Conservation (phyloP, 2,113 vertebrate species). For the Nasalis larvatus region DNA sequence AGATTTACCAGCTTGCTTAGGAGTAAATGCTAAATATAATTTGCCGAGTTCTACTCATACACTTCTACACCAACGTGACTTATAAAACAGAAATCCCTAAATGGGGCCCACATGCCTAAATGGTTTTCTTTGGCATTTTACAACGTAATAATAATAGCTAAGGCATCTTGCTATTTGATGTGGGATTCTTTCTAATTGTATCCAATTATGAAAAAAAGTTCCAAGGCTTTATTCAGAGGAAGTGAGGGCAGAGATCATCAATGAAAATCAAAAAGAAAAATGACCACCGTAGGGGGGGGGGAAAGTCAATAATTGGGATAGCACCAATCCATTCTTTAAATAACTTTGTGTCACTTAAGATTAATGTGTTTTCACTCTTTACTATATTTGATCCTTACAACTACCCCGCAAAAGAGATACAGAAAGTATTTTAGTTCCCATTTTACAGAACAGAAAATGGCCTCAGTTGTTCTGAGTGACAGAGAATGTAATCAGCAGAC, state of each 20-base stretch:
- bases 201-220: neutral
- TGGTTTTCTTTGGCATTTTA: slow-evolving; percentile 3
- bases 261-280: slow-evolving; percentile 20
- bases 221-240: neutral
- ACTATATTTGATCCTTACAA: slow-evolving; percentile 17
- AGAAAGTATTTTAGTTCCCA: neutral
- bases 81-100: slow-evolving; percentile 9
- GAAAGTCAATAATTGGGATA: neutral
- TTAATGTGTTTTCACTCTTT: neutral
- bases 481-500: neutral
- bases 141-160: neutral
- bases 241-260: neutral
- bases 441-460: slow-evolving; percentile 33
- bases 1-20: neutral
- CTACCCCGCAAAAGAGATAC: neutral
- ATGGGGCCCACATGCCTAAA: neutral
- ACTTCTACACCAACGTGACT: neutral
- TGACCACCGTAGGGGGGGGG: neutral
- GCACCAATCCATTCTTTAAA: neutral
- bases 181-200: slow-evolving; percentile 3
- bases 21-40: neutral
- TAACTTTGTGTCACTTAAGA: slow-evolving; percentile 4
- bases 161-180: neutral
- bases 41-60: neutral
- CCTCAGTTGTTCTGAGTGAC: neutral